Percentiles rank a stretch among this genome's conserved stretches.
These are phyloP conservation scores for Porites cylindrica DNA, from an alignment of 92 coral and sea anemone genomes.

Conservation along the genomic window DNA sequence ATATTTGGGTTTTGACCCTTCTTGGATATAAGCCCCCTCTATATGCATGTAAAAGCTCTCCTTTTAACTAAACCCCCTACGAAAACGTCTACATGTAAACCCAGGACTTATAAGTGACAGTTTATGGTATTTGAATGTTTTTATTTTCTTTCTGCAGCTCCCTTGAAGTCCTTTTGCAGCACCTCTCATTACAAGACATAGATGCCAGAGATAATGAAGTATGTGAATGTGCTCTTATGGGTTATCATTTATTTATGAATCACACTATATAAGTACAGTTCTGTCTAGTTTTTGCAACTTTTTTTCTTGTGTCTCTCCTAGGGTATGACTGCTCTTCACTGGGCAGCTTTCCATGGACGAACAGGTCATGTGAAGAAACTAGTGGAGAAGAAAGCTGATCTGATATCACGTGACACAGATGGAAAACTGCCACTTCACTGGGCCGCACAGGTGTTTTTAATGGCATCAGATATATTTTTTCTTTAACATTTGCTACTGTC, in stretches of 20 bases:
- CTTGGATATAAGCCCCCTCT: too few relatives aligned
- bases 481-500: too few relatives aligned
- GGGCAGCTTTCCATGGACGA: slow-evolving; percentile 89
- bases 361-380: slow-evolving; percentile 73
- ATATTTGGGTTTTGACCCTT: too few relatives aligned
- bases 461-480: not conserved
- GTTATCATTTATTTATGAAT: not conserved
- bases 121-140: too few relatives aligned
- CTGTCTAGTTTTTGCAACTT: not conserved
- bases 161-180: slow-evolving; percentile 78
- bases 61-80: too few relatives aligned
- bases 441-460: slow-evolving; percentile 82
- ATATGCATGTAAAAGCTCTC: too few relatives aligned
- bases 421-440: slow-evolving; percentile 87
- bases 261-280: not conserved
- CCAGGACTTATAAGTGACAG: not conserved
- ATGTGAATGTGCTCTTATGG: not conserved
- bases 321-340: slow-evolving; percentile 96
- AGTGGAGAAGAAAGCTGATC: slow-evolving; percentile 79
- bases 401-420: slow-evolving; percentile 79
- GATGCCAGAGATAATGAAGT: slow-evolving; percentile 83
- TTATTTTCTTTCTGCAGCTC: slow-evolving; percentile 53
- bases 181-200: slow-evolving; percentile 67
- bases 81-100: not conserved
- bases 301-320: slow-evolving; percentile 1